phyloP scores from a whole-genome alignment of 2,797 vertebrate genomes.

The Echeneis naucrates region DNA sequence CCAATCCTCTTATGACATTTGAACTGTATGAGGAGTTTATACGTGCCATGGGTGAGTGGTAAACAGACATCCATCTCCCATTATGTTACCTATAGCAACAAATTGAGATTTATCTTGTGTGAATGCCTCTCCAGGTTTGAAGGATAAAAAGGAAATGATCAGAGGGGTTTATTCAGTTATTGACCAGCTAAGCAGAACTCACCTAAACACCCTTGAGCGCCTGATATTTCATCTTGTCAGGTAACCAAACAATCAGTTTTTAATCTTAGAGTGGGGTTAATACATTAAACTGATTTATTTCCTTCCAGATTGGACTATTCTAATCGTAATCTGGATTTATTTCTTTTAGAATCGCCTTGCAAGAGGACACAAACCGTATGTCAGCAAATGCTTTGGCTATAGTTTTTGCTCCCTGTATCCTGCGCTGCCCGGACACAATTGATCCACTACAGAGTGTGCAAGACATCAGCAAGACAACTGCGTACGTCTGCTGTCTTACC shows the following conservation, averaged over 20 bases:
- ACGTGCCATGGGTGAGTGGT: slow-evolving; percentile 91
- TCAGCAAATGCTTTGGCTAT: slow-evolving; percentile 98
- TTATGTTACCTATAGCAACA: background rate
- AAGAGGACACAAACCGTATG: slow-evolving; percentile 99
- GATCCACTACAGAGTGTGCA: slow-evolving; percentile 96
- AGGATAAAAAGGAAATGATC: slow-evolving; percentile 93
- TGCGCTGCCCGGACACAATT: slow-evolving; percentile 94
- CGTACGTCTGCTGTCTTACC: slow-evolving; percentile 75
- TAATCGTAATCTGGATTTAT: slow-evolving; percentile 29
- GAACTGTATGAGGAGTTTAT: slow-evolving; percentile 98
- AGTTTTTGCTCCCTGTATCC: slow-evolving; percentile 97
- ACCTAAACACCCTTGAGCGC: slow-evolving; percentile 94
- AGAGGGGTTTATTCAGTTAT: slow-evolving; percentile 94
- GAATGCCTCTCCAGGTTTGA: slow-evolving; percentile 85
- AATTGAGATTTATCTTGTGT: slow-evolving; percentile 23
- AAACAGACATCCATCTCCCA: background rate
- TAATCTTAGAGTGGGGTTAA: background rate
- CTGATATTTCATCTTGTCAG: slow-evolving; percentile 98
- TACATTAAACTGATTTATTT: background rate
- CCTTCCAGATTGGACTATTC: background rate
- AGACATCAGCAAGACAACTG: slow-evolving; percentile 98
- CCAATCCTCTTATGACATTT: slow-evolving; percentile 98
- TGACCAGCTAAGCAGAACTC: slow-evolving; percentile 96
- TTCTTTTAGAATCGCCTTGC: slow-evolving; percentile 90
- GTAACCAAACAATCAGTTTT: slow-evolving; percentile 72